phyloP scores from a whole-genome alignment of 2,888 invertebrate genomes.

The Anaspis maculata region DNA sequence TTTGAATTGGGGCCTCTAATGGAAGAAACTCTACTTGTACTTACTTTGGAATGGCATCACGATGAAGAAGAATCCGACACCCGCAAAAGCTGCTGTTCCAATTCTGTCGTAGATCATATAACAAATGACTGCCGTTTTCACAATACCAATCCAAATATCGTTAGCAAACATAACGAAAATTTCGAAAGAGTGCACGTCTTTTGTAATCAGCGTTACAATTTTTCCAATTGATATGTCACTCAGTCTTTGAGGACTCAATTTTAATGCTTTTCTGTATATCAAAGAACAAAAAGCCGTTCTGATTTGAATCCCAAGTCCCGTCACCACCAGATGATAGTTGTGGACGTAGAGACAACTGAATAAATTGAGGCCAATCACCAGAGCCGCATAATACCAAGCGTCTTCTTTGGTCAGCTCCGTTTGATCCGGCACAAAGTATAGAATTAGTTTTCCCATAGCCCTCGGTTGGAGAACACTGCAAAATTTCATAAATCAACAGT shows the following conservation, averaged over 20 bases:
- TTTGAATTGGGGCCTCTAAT: too few species aligned
- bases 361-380: conserved; percentile 61
- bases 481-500: conserved; percentile 3
- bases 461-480: conserved; percentile 15
- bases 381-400: conserved; percentile 66
- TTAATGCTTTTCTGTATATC: conserved; percentile 61
- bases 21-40: too few species aligned
- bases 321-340: conserved; percentile 78
- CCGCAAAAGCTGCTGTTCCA: conserved; percentile 9
- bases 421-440: conserved; percentile 21
- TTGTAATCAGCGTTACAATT: conserved; percentile 79
- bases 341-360: conserved; percentile 56
- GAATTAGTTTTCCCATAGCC: conserved; percentile 19
- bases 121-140: conserved; percentile 50
- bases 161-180: conserved; percentile 76
- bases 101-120: conserved; percentile 11
- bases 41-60: conserved; percentile 12
- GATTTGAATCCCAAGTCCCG: conserved; percentile 73
- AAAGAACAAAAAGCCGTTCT: conserved; percentile 72
- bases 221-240: conserved; percentile 61
- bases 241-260: conserved; percentile 44
- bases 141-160: conserved; percentile 83
- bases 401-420: conserved; percentile 17
- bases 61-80: conserved; percentile 8
- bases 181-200: conserved; percentile 86